Conservation (phyloP, 2,888 invertebrate species). For the Fabriciana adippe region DNA sequence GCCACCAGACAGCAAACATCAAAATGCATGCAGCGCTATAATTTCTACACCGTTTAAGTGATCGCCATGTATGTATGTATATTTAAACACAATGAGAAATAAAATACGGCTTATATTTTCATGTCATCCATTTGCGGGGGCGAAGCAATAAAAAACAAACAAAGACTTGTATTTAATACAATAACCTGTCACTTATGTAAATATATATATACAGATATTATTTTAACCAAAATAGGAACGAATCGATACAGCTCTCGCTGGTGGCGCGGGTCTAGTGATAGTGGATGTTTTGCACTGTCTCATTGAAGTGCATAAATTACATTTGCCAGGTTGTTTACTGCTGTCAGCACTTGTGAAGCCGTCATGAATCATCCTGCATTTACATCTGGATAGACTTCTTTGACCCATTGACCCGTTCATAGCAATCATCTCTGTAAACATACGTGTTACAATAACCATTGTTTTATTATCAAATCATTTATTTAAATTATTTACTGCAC, state of each 20-base stretch:
- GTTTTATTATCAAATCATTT: no score
- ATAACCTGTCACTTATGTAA: no score
- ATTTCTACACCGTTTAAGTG: no score
- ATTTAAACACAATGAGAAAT: no score
- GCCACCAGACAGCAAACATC: no score
- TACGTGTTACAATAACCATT: not conserved
- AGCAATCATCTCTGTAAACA: slow-evolving; percentile 50
- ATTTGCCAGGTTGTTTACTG: slow-evolving; percentile 33
- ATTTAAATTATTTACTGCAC: not conserved
- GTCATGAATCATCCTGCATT: slow-evolving; percentile 40
- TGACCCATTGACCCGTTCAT: slow-evolving; percentile 45
- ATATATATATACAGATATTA: not conserved
- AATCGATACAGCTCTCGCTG: slow-evolving; percentile 47
- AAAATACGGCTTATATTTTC: no score
- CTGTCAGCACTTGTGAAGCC: slow-evolving; percentile 27
- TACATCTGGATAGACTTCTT: slow-evolving; percentile 43
- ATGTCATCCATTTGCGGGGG: no score
- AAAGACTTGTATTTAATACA: no score
- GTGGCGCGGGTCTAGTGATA: slow-evolving; percentile 35
- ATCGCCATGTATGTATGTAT: no score
- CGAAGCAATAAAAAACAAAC: no score
- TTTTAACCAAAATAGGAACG: slow-evolving; percentile 48
- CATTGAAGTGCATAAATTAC: slow-evolving; percentile 41
- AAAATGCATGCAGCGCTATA: no score
- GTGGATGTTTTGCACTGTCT: slow-evolving; percentile 37